These are phyloP conservation scores for Amazonetta brasiliensis DNA, from an alignment of 2,797 vertebrate species.

Conservation along the genomic window DNA sequence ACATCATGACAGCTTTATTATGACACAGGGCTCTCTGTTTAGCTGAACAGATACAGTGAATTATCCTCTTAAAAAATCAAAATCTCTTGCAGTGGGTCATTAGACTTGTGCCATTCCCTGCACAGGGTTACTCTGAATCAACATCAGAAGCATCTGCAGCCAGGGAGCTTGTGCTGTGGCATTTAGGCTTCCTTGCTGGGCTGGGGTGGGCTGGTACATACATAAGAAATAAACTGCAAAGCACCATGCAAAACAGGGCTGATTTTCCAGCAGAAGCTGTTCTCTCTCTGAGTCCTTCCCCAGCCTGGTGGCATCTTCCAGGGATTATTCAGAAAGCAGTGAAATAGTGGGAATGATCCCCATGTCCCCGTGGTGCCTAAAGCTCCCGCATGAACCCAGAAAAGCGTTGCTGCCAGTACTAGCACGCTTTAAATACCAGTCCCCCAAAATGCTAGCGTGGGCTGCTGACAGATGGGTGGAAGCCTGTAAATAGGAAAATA, in stretches of 20 bases:
- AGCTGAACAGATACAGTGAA: not conserved
- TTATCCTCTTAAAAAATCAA: conserved; percentile 9
- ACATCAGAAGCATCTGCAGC: not conserved
- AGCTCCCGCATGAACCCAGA: not conserved
- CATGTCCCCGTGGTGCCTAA: accelerated
- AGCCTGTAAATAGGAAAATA: not conserved
- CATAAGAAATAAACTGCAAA: not conserved
- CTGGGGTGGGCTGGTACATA: not conserved
- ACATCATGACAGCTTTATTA: conserved; percentile 59
- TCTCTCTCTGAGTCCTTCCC: not conserved
- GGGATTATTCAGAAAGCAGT: not conserved
- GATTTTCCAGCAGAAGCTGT: not conserved
- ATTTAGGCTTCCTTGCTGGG: not conserved
- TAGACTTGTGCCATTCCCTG: not conserved
- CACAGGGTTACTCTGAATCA: not conserved
- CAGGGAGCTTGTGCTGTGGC: not conserved
- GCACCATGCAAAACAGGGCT: not conserved
- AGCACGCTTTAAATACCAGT: not conserved
- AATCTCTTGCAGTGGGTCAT: not conserved
- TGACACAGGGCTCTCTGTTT: conserved; percentile 49
- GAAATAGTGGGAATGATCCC: not conserved
- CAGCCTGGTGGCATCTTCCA: not conserved
- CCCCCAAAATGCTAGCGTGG: accelerated
- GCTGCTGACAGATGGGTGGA: not conserved
- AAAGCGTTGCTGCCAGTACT: not conserved